Base-by-base conservation (phyloP, 2,888 invertebrate species). In the Leptinotarsa juncta region DNA sequence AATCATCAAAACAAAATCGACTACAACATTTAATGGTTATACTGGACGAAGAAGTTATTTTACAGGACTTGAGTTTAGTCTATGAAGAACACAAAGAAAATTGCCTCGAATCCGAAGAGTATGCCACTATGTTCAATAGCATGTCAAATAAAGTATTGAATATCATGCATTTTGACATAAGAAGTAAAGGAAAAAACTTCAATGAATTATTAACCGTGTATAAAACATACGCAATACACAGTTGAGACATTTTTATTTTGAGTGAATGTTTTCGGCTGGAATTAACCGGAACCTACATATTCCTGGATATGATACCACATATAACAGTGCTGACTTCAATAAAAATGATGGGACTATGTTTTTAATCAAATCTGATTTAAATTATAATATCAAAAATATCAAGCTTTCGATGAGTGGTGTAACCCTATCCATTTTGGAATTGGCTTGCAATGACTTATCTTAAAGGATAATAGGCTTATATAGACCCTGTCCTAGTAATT, bases 301-400 rank as follows among this genome's bases (percentile, higher is more conserved):
- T 50, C 4, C 50, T 50, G 14, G 16, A 16, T 50, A 65, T 65
- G 65, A 65, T 65, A 65, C 42, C 65, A 65, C 26, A 65, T 26
- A 65, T 65, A 65, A 65, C 26, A 42, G 65, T 10, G 42, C 65
- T 65, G 65, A 26, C 65, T 65, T 32, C 42, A 42, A 65, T 65
- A 32, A 65, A 65, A 65, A 32, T 65, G 10, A 32, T 16, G n/a
- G 65, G 65, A 42, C 65, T 32, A 42, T 3, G 65, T 23, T 65
- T 65, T 65, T 65, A 65, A 65, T 65, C 65, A 65, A 65, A 65
- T 65, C 65, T 65, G 42, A 65, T 65, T 65, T 65, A 65, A 42
- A 32, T 42, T 42, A 65, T 65, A 42, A 65, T 26, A 42, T 26
- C 42, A 65, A 65, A 65, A 65, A 65, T 26, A 23, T 65, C 65